Base-by-base conservation (phyloP, 2,888 invertebrate genomes). In the Melanargia galathea region DNA sequence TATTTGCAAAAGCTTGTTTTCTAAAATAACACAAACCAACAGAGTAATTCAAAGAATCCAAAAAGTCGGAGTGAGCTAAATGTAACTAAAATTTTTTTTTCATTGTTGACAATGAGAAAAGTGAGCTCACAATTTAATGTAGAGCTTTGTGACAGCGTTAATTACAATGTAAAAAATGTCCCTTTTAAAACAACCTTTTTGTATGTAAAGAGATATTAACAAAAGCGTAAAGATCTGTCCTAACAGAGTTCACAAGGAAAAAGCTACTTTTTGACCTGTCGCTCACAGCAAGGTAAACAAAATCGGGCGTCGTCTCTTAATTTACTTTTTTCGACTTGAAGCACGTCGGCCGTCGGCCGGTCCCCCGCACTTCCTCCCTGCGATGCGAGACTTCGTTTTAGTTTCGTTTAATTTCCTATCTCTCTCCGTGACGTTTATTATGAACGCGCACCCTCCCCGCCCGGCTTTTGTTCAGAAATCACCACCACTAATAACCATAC, bases 361-460 rank as follows among this genome's bases (percentile, higher is more conserved):
- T 70, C 72, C 81, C 82, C 82, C 77, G 73, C 83, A 83, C 73
- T 83, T 81, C 73, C 75, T 78, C 82, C 84, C 84, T 81, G 75
- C 81, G 83, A 83, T 83, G 81, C 83, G 81, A 81, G 83, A 83
- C 81, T 87, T 83, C 80, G 81, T 84, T 87, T 86, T 88, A 90
- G 89, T 90, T 90, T 87, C 83, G 80, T 89, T 89, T 88, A 87
- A 89, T 88, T 89, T 88, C 86, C 88, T 86, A 86, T 87, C 86
- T 86, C 79, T 83, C 82, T 83, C 79, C 83, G 78, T 86, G 87
- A 87, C 88, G 84, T 87, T 88, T 88, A 87, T 88, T 89, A 83
- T 81, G 72, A 75, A 73, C 73, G 62, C 75, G 78, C 81, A 81
- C 83, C 74, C 84, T 83, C 80, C 81, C 83, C 77, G 73, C 72